Conservation (phyloP, 2,888 invertebrate species). For the Napeogenes sylphis region DNA sequence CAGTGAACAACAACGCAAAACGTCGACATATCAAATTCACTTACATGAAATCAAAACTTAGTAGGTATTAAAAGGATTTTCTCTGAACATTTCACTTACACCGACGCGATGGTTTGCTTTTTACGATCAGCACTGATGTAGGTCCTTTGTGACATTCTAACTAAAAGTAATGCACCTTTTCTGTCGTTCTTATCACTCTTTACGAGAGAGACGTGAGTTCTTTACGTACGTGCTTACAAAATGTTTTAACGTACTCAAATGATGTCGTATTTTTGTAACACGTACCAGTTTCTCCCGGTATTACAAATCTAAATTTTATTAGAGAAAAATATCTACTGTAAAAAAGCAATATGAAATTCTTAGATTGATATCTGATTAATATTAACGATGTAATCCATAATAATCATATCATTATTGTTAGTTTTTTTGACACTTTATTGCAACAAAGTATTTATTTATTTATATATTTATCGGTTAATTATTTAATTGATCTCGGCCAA, state of each 20-base stretch:
- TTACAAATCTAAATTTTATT: no score
- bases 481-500: no score
- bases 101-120: conserved; percentile 28
- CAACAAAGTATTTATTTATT: no score
- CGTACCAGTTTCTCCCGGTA: neutral
- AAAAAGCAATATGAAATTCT: no score
- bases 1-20: neutral
- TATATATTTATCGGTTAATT: no score
- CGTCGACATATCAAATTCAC: neutral
- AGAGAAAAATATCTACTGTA: no score
- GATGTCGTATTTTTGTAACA: neutral
- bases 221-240: conserved; percentile 25
- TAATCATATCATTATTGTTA: no score
- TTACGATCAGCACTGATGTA: conserved; percentile 42
- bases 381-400: no score
- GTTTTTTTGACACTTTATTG: no score
- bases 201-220: conserved; percentile 55
- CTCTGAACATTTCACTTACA: conserved; percentile 22
- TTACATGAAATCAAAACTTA: neutral
- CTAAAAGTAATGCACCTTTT: conserved; percentile 64
- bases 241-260: conserved; percentile 2
- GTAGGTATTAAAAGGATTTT: conserved; percentile 11
- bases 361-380: no score
- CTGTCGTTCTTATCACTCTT: conserved; percentile 60
- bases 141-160: conserved; percentile 40